Evolutionary conservation across 37 sponge, comb jelly and placozoan species (phyloP).

Genomic region (Dysidea cf. avara): DNA sequence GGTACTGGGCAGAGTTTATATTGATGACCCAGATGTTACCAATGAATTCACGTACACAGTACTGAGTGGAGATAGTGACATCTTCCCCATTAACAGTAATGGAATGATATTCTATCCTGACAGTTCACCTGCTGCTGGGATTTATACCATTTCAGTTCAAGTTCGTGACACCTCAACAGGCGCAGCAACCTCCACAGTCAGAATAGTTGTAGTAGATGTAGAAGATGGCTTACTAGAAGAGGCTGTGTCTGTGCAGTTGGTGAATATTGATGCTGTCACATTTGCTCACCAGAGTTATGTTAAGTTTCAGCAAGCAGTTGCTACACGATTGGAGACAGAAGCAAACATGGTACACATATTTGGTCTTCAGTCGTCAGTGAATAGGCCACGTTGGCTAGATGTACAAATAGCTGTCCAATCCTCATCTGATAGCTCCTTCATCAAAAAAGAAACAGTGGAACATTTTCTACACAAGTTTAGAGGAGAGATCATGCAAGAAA

Average conservation of each 20-base stretch:
- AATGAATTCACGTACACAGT: conserved; percentile 42
- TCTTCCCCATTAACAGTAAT: conserved; percentile 1
- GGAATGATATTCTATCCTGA: conserved; percentile 14
- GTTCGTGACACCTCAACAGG: conserved; percentile 20
- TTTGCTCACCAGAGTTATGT: conserved; percentile 24
- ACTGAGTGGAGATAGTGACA: background rate
- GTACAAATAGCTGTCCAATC: conserved; percentile 16
- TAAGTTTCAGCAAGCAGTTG: conserved; percentile 2
- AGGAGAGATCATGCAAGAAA: background rate
- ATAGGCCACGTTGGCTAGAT: conserved; percentile 5
- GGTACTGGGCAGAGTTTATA: conserved; percentile 33
- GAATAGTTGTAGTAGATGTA: conserved; percentile 10
- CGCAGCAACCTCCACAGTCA: conserved; percentile 10
- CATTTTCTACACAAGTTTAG: conserved; percentile 50
- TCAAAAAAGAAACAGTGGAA: conserved; percentile 37
- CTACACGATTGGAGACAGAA: background rate
- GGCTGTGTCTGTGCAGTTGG: conserved; percentile 35
- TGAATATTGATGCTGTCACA: background rate
- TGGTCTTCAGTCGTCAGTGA: conserved; percentile 8
- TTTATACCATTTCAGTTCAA: conserved; percentile 21
- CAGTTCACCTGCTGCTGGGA: conserved; percentile 22
- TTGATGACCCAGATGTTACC: conserved; percentile 57
- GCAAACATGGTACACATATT: conserved; percentile 11
- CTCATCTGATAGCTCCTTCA: conserved; percentile 1
- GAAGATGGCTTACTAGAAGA: background rate